These are phyloP conservation scores for Drosophila saltans DNA, from an alignment of 1,140 invertebrate species.

Conservation along the genomic window DNA sequence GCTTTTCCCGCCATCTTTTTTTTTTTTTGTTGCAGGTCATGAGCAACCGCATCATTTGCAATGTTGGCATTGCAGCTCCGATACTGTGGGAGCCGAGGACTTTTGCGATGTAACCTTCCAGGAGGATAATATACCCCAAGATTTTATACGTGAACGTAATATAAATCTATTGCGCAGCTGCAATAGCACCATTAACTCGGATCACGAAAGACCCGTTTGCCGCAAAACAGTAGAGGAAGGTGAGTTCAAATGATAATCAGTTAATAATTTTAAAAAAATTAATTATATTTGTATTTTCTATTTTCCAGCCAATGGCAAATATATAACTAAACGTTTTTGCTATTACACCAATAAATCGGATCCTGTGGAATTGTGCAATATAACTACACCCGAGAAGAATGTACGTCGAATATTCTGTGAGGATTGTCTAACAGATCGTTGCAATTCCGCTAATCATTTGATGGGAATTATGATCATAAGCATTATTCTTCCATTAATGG, in stretches of 20 bases:
- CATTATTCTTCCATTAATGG: conserved; percentile 50
- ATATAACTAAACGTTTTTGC: conserved; percentile 77
- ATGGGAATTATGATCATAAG: conserved; percentile 35
- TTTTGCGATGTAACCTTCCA: conserved; percentile 75
- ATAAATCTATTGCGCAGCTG: conserved; percentile 71
- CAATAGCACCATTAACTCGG: conserved; percentile 75
- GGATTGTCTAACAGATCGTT: conserved; percentile 74
- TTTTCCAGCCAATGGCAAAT: conserved; percentile 69
- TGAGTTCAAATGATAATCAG: conserved; percentile 30
- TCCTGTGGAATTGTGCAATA: conserved; percentile 66
- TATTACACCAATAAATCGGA: conserved; percentile 82
- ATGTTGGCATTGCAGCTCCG: conserved; percentile 81
- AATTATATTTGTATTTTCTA: background rate
- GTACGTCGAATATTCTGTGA: conserved; percentile 77
- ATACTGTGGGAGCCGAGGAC: conserved; percentile 71
- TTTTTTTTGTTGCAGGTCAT: conserved; percentile 37
- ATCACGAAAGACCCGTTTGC: conserved; percentile 75
- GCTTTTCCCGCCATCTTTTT: background rate
- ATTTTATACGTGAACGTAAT: conserved; percentile 65
- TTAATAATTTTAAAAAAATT: background rate
- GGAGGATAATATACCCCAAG: conserved; percentile 73
- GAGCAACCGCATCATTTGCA: conserved; percentile 57
- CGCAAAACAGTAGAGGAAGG: conserved; percentile 79
- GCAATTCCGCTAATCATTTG: conserved; percentile 58
- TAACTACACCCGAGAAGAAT: conserved; percentile 74